Conservation (phyloP, 1,140 invertebrate species). For the Aphidius ervi region DNA sequence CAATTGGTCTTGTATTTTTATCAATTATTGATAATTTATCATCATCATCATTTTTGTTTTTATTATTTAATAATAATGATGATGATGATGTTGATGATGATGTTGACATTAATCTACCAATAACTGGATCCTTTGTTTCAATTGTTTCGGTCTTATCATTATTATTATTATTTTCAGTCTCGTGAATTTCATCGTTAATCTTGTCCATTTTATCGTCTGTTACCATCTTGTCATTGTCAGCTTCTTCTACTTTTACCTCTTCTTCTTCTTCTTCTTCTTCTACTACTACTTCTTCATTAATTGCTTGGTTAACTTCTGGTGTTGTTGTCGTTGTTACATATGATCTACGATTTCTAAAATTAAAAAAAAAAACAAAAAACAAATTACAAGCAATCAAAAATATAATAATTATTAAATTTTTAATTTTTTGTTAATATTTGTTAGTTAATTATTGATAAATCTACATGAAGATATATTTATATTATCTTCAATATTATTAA, state of each 20-base stretch:
- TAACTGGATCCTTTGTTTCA: constrained; percentile 21
- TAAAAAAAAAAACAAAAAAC: neutral
- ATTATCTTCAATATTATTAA: no score
- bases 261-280: constrained; percentile 13
- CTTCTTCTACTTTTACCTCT: neutral
- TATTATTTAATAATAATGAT: neutral
- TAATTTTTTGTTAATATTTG: no score
- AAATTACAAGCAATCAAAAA: no score
- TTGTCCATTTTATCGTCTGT: neutral
- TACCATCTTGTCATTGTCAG: constrained; percentile 3
- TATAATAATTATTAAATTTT: neutral
- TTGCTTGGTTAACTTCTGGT: constrained; percentile 35
- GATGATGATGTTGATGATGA: constrained; percentile 3
- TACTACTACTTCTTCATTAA: neutral
- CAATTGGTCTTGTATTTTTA: constrained; percentile 29
- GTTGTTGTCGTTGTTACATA: constrained; percentile 44
- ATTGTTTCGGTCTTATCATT: neutral
- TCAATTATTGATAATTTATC: constrained; percentile 7
- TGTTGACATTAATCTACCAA: constrained; percentile 21
- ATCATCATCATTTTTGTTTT: neutral
- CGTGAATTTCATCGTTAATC: neutral
- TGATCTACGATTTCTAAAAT: constrained; percentile 45
- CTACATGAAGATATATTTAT: no score
- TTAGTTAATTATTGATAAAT: neutral
- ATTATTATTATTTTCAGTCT: neutral